phyloP scores from a whole-genome alignment of 2,888 invertebrate species.

The Stegophylla sp. region DNA sequence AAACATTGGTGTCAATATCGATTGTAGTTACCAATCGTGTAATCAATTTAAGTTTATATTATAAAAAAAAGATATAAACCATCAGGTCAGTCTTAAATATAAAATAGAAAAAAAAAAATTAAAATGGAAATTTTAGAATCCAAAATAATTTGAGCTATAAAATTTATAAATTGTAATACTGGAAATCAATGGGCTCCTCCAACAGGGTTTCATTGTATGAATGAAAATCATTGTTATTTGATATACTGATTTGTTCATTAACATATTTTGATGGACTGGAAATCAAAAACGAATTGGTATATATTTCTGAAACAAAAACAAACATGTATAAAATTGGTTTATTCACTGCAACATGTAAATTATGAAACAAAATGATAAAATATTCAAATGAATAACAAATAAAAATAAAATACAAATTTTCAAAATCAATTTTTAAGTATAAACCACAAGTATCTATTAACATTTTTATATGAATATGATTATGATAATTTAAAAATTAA shows the following conservation, averaged over 20 bases:
- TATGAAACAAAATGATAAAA: not conserved
- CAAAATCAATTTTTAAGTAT: not conserved
- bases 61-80: constrained; percentile 44
- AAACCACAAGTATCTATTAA: not conserved
- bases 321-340: constrained; percentile 47
- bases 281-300: constrained; percentile 58
- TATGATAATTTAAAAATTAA: not conserved
- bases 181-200: constrained; percentile 55
- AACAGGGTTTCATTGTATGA: constrained; percentile 50
- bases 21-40: constrained; percentile 17
- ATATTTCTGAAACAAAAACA: constrained; percentile 57
- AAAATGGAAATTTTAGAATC: constrained; percentile 46
- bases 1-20: constrained; percentile 23
- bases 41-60: not conserved
- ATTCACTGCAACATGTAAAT: constrained; percentile 15
- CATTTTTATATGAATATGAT: not conserved
- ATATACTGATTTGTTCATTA: constrained; percentile 50
- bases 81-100: constrained; percentile 52
- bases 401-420: not conserved
- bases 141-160: constrained; percentile 40
- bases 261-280: constrained; percentile 51
- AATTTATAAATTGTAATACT: constrained; percentile 57
- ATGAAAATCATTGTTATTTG: constrained; percentile 55
- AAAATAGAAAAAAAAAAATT: constrained; percentile 23
- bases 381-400: not conserved